Conservation (phyloP, 1,140 invertebrate species). For the Ips nitidus region DNA sequence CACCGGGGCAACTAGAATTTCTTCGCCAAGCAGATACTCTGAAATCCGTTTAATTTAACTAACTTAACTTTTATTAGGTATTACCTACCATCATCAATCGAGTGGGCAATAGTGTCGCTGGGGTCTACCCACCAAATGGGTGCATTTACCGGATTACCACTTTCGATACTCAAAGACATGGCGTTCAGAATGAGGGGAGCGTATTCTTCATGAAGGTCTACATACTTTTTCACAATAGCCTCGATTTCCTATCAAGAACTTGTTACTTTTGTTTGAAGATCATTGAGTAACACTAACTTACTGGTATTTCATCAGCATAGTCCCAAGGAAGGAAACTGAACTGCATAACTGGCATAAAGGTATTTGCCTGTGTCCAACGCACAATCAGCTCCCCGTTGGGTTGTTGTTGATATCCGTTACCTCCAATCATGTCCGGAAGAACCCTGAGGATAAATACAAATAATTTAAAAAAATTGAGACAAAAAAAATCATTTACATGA, state of each 20-base stretch:
- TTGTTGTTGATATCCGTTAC: slow-evolving; percentile 72
- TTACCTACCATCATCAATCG: slow-evolving; percentile 33
- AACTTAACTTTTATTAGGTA: not conserved
- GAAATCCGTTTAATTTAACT: not conserved
- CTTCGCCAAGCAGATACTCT: slow-evolving; percentile 84
- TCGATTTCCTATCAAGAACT: slow-evolving; percentile 48
- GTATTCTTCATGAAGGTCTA: slow-evolving; percentile 69
- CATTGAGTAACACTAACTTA: not conserved
- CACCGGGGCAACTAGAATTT: slow-evolving; percentile 84
- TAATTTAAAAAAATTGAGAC: not conserved
- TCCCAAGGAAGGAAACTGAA: slow-evolving; percentile 89
- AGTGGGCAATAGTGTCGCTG: slow-evolving; percentile 53
- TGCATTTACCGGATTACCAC: slow-evolving; percentile 77
- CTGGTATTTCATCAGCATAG: slow-evolving; percentile 48
- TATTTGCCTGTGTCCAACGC: slow-evolving; percentile 84
- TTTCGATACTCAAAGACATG: slow-evolving; percentile 61
- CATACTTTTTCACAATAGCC: slow-evolving; percentile 65
- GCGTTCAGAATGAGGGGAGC: slow-evolving; percentile 63
- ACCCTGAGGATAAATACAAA: slow-evolving; percentile 53
- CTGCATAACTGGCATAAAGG: slow-evolving; percentile 85
- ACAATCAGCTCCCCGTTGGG: slow-evolving; percentile 82
- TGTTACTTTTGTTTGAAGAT: not conserved
- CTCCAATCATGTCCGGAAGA: slow-evolving; percentile 90
- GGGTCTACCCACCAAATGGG: slow-evolving; percentile 92
- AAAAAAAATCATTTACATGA: slow-evolving; percentile 54